Evolutionary conservation across 2,888 invertebrate species (phyloP), one percentile per base, ranked within the genome.

Genomic region (Ochropacha duplaris): DNA sequence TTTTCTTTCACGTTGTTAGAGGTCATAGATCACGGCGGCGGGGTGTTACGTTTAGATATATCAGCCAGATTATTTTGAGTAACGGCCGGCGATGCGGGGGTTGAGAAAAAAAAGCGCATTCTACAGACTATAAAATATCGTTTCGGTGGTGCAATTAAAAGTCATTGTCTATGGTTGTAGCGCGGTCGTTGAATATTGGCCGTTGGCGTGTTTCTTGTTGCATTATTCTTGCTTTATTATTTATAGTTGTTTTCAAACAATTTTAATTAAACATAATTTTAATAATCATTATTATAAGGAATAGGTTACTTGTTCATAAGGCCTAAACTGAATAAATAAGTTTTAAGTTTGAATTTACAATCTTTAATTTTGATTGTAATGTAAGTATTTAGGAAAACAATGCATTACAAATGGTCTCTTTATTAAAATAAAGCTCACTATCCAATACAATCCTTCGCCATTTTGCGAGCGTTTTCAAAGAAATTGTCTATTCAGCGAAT

Each of bases 61-160:
- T 83, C 81, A 79, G 80, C 74, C 84, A 91, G 92, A 92, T 92
- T 84, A 91, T 89, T 91, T 90, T 91, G 91, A 92, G 79, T 90
- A 89, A 92, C 88, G 84, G 84, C 83, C 70, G 65, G 71, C 75
- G 72, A 65, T 69, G 81, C 73, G 73, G 75, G 71, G 76, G 75
- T 69, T 60, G 68, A 78, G 74, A 79, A 78, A 81, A 75, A 89
- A 89, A 86, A 83, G 74, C 83, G 85, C 84, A 85, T 74, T 75
- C 77, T 72, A 76, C 71, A 81, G 79, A 83, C 80, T 80, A 85
- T 88, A 87, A 90, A 86, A 87, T 90, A 91, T 88, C 74, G 87
- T 86, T 87, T 83, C 82, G 78, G 71, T 73, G 81, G 77, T 81
- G 88, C 88, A 92, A 92, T 92, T 92, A 92, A 90, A 90, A 88